Base-by-base conservation (phyloP, 1,140 invertebrate species). In the Oryzaephilus surinamensis region DNA sequence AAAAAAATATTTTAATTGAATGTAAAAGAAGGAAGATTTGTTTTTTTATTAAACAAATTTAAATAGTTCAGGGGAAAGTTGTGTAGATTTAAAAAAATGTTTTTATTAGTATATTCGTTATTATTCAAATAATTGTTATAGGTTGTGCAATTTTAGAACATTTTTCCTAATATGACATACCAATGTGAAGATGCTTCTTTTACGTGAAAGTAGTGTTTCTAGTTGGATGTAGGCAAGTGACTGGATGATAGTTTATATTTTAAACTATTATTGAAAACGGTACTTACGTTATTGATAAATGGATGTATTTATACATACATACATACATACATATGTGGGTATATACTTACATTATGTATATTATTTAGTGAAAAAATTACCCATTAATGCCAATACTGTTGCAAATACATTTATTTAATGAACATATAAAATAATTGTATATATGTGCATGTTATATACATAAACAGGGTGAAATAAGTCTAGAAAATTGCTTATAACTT, bases 171-270 rank as follows among this genome's bases (percentile, higher is more conserved):
- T 45, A 48, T 38, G 39, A 50, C 50, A 52, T 52, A 46, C 50
- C 50, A 46, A 33, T 34, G 38, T 34, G 50, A 52, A 52, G 50
- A 52, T 49, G 50, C 42, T 50, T 50, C 47, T 32, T n/a, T 46
- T 32, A 39, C 41, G 50, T 52, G 50, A 52, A 52, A 52, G 50
- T 52, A 52, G 46, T 45, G 44, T 49, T 52, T 44, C 46, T 43
- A 45, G 16, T 46, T 43, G 16, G 28, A 47, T 46, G 46, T 52
- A 52, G 44, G 50, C 47, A 46, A 44, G 47, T 46, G 50, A 52
- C 38, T 52, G 45, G 43, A 32, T 42, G 43, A 40, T 46, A 46
- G 29, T 32, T 40, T 43, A 32, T n/a, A n/a, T n/a, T n/a, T n/a
- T n/a, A n/a, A n/a, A n/a, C n/a, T n/a, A n/a, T n/a, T 46, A 38